Evolutionary conservation across 53 echinoderm and acorn worm species (phyloP).

Genomic region (Temnopleurus reevesii): DNA sequence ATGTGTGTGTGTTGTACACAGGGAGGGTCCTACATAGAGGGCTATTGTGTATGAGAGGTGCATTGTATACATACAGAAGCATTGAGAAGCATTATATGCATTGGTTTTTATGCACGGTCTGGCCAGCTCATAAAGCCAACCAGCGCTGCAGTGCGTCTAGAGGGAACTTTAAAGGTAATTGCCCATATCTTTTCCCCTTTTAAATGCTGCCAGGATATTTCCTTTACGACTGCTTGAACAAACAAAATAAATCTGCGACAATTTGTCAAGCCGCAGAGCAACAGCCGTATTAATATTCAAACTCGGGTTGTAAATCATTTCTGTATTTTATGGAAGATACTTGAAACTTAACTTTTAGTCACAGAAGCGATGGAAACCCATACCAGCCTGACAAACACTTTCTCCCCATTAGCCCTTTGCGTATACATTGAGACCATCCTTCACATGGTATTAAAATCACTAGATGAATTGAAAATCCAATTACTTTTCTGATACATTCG

Average conservation of each 20-base stretch:
- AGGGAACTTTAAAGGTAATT: not conserved
- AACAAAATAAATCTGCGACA: not conserved
- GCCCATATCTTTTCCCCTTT: not conserved
- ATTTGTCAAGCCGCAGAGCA: not conserved
- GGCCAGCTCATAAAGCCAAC: not conserved
- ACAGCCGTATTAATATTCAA: not conserved
- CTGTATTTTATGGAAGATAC: not conserved
- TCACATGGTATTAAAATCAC: not conserved
- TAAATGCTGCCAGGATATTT: not conserved
- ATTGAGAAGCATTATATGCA: not conserved
- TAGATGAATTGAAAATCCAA: not conserved
- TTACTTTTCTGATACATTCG: not conserved
- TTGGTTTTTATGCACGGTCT: not conserved
- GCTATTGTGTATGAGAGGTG: constrained; percentile 23
- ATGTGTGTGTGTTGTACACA: constrained; percentile 18
- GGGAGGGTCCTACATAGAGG: not conserved
- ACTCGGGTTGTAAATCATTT: not conserved
- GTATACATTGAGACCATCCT: not conserved
- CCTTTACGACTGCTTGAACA: not conserved
- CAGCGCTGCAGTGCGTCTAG: not conserved
- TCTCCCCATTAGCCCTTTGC: not conserved
- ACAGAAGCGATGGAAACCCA: no score
- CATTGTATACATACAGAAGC: not conserved
- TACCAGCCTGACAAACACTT: not conserved
- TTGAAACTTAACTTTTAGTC: not conserved